phyloP scores from a whole-genome alignment of 2,888 invertebrate species.

The Cerastoderma edule region DNA sequence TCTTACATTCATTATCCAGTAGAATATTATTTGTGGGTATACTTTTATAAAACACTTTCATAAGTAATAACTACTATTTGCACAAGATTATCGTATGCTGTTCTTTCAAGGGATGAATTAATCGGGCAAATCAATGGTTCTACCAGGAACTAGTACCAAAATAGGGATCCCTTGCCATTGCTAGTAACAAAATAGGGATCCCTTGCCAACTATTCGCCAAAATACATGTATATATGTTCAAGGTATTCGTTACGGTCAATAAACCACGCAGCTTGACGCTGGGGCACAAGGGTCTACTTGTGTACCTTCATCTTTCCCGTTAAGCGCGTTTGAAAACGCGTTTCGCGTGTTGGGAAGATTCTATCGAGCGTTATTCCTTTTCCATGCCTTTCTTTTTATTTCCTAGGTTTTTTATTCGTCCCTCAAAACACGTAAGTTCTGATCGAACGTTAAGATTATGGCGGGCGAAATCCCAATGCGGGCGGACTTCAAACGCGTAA shows the following conservation, averaged over 20 bases:
- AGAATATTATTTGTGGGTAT: too few species aligned
- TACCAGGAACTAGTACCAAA: too few species aligned
- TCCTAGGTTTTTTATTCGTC: too few species aligned
- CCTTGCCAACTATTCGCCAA: constrained; percentile 6
- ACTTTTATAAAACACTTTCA: too few species aligned
- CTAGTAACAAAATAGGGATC: neutral
- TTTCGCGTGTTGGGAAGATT: constrained; percentile 7
- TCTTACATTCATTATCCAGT: too few species aligned
- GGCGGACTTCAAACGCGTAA: constrained; percentile 3
- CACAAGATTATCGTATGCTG: too few species aligned
- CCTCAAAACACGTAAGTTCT: too few species aligned
- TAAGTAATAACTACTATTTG: too few species aligned
- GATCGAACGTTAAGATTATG: constrained; percentile 19
- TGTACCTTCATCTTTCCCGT: neutral
- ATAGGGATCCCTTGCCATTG: too few species aligned
- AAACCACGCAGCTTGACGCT: constrained; percentile 7
- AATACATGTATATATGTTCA: constrained; percentile 6
- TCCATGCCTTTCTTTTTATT: constrained; percentile 10
- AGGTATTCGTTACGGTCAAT: constrained; percentile 20
- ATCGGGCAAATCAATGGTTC: too few species aligned
- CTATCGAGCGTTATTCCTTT: constrained; percentile 17
- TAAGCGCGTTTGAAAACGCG: constrained; percentile 11
- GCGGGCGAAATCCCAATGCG: constrained; percentile 6
- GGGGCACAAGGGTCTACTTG: neutral
- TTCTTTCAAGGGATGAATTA: too few species aligned